Conservation (phyloP, 2,888 invertebrate species). For the Chymomyza fuscimana region DNA sequence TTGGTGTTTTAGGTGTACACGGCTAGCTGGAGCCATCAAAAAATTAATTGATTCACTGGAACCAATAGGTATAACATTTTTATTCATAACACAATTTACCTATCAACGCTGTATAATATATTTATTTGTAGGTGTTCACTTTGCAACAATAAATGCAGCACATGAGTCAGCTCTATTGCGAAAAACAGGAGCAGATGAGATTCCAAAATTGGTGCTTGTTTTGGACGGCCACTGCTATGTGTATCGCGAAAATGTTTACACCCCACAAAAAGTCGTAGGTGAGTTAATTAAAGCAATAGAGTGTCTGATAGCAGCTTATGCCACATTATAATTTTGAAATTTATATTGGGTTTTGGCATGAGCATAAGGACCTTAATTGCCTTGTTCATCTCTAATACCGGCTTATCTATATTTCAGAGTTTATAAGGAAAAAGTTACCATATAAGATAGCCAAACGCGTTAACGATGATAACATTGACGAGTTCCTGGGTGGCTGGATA, state of each 20-base stretch:
- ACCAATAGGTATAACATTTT: slow-evolving; percentile 83
- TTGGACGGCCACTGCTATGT: slow-evolving; percentile 91
- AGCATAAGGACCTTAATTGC: background rate
- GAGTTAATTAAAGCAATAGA: slow-evolving; percentile 24
- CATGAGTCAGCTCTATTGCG: slow-evolving; percentile 89
- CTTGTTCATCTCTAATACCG: too few species aligned
- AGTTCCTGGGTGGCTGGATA: slow-evolving; percentile 92
- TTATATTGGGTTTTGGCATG: too few species aligned
- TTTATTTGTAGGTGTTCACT: slow-evolving; percentile 81
- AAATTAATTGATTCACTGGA: slow-evolving; percentile 92
- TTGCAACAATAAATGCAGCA: slow-evolving; percentile 92
- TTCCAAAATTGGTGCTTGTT: slow-evolving; percentile 90
- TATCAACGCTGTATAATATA: background rate
- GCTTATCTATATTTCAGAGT: slow-evolving; percentile 81
- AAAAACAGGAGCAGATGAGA: slow-evolving; percentile 88
- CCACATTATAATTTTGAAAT: too few species aligned
- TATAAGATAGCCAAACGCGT: slow-evolving; percentile 87
- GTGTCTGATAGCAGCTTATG: too few species aligned
- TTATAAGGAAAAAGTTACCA: slow-evolving; percentile 92
- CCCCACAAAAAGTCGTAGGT: slow-evolving; percentile 90
- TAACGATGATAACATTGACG: slow-evolving; percentile 86
- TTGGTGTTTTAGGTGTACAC: slow-evolving; percentile 96
- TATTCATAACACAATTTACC: background rate
- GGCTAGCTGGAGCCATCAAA: slow-evolving; percentile 92
- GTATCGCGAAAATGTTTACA: slow-evolving; percentile 90